phyloP scores from a whole-genome alignment of 2,888 invertebrate genomes.

The Alloscopus bannaensis region DNA sequence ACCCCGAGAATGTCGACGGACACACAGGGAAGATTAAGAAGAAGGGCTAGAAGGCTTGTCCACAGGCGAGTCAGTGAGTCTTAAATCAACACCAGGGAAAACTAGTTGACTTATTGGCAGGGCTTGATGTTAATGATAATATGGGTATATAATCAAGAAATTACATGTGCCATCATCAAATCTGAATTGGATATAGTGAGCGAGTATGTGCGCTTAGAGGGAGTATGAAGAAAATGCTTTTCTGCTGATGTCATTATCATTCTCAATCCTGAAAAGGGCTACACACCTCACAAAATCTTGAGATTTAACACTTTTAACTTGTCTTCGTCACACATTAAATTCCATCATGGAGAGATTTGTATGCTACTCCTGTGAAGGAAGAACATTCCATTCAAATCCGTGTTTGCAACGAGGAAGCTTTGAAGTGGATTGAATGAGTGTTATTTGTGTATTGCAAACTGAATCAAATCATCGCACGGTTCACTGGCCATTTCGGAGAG shows the following conservation, averaged over 20 bases:
- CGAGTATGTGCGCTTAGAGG: neutral
- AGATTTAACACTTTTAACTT: conserved; percentile 14
- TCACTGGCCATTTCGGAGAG: too few relatives aligned
- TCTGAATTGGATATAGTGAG: neutral
- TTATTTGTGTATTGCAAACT: too few relatives aligned
- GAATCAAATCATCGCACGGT: too few relatives aligned
- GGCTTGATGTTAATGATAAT: conserved; percentile 14
- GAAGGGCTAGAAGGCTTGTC: too few relatives aligned
- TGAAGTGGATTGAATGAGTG: too few relatives aligned
- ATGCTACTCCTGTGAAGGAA: too few relatives aligned
- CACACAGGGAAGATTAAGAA: neutral
- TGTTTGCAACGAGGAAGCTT: too few relatives aligned
- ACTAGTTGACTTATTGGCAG: conserved; percentile 7
- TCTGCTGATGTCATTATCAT: conserved; percentile 27
- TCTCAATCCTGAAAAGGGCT: neutral
- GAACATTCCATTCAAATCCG: conserved; percentile 13
- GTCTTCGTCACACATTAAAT: conserved; percentile 18
- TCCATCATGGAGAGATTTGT: too few relatives aligned
- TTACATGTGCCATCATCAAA: neutral
- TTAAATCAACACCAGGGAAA: neutral
- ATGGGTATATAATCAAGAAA: conserved; percentile 18
- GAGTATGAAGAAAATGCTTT: neutral
- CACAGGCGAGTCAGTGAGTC: too few relatives aligned
- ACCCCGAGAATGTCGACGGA: neutral
- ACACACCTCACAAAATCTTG: neutral